These are phyloP conservation scores for Prunella strophiata DNA, from an alignment of 2,797 vertebrate genomes.

Conservation along the genomic window DNA sequence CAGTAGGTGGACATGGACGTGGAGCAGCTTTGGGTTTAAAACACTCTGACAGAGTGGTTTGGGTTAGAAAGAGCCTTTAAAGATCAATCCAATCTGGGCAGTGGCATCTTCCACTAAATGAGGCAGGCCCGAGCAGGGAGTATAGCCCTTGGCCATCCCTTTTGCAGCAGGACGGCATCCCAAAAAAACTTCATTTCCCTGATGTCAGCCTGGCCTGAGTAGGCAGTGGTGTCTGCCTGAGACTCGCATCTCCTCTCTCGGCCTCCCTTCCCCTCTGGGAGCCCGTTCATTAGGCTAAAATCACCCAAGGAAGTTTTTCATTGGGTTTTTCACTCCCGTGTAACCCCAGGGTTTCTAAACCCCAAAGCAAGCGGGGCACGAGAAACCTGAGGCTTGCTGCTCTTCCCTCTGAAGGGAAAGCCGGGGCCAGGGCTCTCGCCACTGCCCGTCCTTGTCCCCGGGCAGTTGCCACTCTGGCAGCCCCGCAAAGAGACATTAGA, in stretches of 20 bases:
- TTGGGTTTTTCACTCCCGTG: not conserved
- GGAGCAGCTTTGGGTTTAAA: not conserved
- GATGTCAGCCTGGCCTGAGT: not conserved
- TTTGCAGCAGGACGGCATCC: not conserved
- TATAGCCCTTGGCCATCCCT: not conserved
- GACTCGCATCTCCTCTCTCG: not conserved
- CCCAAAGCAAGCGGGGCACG: not conserved
- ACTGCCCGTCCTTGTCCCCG: not conserved
- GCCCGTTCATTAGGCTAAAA: not conserved
- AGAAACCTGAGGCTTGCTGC: not conserved
- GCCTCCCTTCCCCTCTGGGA: not conserved
- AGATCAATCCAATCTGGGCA: accelerated
- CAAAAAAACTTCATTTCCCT: accelerated
- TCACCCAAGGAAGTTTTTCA: not conserved
- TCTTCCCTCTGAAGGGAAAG: not conserved
- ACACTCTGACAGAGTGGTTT: not conserved
- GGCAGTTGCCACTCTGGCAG: conserved; percentile 40
- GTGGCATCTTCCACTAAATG: not conserved
- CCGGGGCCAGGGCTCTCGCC: not conserved
- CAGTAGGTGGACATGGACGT: accelerated
- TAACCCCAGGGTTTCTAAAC: not conserved
- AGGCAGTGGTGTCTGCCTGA: not conserved
- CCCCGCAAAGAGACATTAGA: conserved; percentile 38
- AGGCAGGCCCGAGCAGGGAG: not conserved
- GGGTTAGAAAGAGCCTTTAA: not conserved